These are phyloP conservation scores for Urechis unicinctus DNA, from an alignment of 2,888 invertebrate species.

Conservation along the genomic window DNA sequence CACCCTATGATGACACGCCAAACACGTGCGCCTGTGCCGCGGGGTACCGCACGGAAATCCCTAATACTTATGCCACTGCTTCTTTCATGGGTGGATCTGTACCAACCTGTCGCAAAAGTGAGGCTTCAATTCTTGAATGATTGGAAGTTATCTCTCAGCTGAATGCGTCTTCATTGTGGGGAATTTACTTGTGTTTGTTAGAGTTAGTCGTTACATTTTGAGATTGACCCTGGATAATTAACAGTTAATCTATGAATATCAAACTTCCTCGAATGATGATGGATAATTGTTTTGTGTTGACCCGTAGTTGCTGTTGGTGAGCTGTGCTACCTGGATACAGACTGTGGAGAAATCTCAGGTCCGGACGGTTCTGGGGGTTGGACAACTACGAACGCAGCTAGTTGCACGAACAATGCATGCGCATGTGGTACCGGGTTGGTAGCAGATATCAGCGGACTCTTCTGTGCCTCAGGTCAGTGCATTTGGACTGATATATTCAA, in stretches of 20 bases:
- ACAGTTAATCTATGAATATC: too few species aligned
- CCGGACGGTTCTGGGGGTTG: background rate
- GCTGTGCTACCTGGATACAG: background rate
- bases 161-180: too few species aligned
- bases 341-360: background rate
- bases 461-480: background rate
- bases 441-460: background rate
- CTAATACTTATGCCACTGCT: background rate
- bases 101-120: background rate
- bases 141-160: too few species aligned
- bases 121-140: too few species aligned
- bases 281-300: too few species aligned
- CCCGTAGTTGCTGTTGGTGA: background rate
- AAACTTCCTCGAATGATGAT: too few species aligned
- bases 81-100: background rate
- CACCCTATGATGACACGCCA: background rate
- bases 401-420: background rate
- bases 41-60: background rate
- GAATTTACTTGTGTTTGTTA: too few species aligned
- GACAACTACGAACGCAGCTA: background rate
- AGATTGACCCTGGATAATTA: too few species aligned
- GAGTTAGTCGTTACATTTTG: too few species aligned
- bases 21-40: background rate
- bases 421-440: too few species aligned
- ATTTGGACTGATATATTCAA: too few species aligned